phyloP scores from a whole-genome alignment of 2,888 invertebrate species.

The Zhuqinia jingwanae region DNA sequence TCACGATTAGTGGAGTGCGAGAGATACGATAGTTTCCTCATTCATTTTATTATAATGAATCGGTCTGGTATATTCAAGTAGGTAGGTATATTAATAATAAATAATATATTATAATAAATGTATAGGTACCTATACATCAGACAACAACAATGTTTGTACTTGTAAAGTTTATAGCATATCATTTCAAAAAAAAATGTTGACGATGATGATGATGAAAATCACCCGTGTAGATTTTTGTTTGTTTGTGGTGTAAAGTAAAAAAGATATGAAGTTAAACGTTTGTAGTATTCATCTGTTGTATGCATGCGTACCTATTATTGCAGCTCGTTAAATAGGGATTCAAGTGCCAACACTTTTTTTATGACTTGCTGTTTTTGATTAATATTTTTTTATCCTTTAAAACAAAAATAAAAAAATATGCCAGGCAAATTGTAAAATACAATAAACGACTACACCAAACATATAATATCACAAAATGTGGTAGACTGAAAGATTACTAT shows the following conservation, averaged over 20 bases:
- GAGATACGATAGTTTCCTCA: conserved; percentile 24
- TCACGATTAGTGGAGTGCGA: conserved; percentile 33
- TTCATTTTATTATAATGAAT: conserved; percentile 12
- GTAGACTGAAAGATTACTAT: not conserved
- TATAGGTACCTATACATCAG: no score
- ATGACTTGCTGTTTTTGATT: conserved; percentile 9
- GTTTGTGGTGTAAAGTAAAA: no score
- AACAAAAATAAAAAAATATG: no score
- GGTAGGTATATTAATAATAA: not conserved
- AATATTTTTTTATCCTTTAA: conserved; percentile 33
- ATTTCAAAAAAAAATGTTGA: no score
- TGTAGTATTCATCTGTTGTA: not conserved
- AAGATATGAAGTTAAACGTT: no score
- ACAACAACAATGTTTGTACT: no score
- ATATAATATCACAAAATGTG: no score
- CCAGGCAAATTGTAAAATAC: not conserved
- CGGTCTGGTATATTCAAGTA: not conserved
- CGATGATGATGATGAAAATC: no score
- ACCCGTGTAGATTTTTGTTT: no score
- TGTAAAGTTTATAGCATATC: no score
- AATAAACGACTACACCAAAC: conserved; percentile 2
- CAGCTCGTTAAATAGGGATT: conserved; percentile 6
- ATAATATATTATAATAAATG: no score
- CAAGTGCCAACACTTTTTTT: conserved; percentile 21
- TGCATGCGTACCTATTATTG: not conserved